A percentile compares a stretch with the other conserved stretches of the same genome.
phyloP scores from a whole-genome alignment of 2,888 invertebrate genomes.

The Drosophila quinaria region DNA sequence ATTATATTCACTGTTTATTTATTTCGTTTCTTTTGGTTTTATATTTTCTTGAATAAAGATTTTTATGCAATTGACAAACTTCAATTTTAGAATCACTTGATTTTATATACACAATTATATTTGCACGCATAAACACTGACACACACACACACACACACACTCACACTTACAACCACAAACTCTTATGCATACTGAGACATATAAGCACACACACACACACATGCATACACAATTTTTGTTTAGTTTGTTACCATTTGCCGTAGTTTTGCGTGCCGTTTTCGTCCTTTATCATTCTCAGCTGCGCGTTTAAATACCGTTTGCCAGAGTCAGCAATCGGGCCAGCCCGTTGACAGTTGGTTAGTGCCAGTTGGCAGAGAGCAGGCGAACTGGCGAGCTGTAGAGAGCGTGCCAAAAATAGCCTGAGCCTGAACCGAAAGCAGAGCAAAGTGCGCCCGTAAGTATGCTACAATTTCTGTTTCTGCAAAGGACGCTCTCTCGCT shows the following conservation, averaged over 20 bases:
- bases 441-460: constrained; percentile 45
- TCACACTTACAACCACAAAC: constrained; percentile 22
- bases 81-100: background rate
- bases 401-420: constrained; percentile 66
- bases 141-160: constrained; percentile 4
- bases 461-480: constrained; percentile 67
- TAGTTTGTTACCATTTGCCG: constrained; percentile 52
- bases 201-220: constrained; percentile 34
- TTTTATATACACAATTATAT: constrained; percentile 36
- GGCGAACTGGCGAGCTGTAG: constrained; percentile 14
- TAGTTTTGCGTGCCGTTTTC: constrained; percentile 55
- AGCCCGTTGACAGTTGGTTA: constrained; percentile 64
- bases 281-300: constrained; percentile 74
- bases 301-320: constrained; percentile 77
- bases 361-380: constrained; percentile 54
- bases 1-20: background rate
- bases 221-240: constrained; percentile 52
- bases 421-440: constrained; percentile 29
- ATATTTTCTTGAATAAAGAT: background rate
- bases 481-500: constrained; percentile 43
- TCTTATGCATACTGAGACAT: constrained; percentile 40
- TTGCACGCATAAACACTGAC: constrained; percentile 43
- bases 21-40: background rate
- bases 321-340: constrained; percentile 48
- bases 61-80: background rate